Evolutionary conservation across 2,888 invertebrate genomes (phyloP).

Genomic region (Endotricha flammealis): DNA sequence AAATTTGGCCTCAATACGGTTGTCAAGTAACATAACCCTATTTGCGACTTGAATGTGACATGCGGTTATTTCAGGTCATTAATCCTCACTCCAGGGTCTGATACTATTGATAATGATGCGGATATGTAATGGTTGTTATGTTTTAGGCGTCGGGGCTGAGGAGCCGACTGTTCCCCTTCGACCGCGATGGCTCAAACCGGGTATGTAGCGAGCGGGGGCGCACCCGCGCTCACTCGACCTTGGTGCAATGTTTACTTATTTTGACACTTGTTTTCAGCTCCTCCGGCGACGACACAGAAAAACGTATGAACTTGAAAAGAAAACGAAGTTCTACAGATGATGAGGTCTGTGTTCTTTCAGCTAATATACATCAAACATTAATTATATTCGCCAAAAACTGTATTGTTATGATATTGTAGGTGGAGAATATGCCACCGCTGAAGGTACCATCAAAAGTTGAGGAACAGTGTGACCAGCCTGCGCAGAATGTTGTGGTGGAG

Average conservation of each 20-base stretch:
- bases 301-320: conserved; percentile 58
- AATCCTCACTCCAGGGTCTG: conserved; percentile 33
- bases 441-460: conserved; percentile 49
- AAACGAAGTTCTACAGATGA: conserved; percentile 67
- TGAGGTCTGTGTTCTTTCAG: conserved; percentile 50
- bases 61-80: conserved; percentile 67
- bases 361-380: conserved; percentile 5
- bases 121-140: conserved; percentile 32
- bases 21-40: conserved; percentile 77
- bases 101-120: conserved; percentile 24
- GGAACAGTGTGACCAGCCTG: conserved; percentile 48
- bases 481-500: conserved; percentile 63
- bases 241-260: conserved; percentile 54
- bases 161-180: conserved; percentile 41
- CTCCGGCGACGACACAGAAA: conserved; percentile 56
- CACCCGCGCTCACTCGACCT: conserved; percentile 42
- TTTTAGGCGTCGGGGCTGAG: conserved; percentile 49
- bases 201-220: conserved; percentile 50
- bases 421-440: conserved; percentile 66
- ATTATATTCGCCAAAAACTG: conserved; percentile 2
- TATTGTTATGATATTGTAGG: conserved; percentile 40
- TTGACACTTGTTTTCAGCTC: conserved; percentile 48
- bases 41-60: conserved; percentile 71
- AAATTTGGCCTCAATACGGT: conserved; percentile 56
- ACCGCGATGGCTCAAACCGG: conserved; percentile 67